A percentile compares a stretch with the other conserved stretches of the same genome.
phyloP scores from a whole-genome alignment of 2,888 invertebrate genomes.

The Drosophila nr. perissopoda region DNA sequence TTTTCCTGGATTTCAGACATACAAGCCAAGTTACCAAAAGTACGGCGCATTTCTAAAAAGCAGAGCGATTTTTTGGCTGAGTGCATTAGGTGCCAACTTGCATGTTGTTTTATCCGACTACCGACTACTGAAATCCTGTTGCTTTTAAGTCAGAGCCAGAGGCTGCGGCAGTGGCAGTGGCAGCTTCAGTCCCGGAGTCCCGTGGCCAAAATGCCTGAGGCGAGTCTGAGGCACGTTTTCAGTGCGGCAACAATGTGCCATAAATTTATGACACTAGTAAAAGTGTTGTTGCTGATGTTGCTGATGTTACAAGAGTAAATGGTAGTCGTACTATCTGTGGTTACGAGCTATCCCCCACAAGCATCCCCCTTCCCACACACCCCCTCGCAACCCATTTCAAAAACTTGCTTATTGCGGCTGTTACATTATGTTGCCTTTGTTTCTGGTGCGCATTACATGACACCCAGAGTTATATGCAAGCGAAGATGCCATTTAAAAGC shows the following conservation, averaged over 20 bases:
- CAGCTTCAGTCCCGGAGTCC: constrained; percentile 7
- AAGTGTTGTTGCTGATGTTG: constrained; percentile 57
- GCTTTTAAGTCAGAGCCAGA: constrained; percentile 2
- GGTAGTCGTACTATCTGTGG: constrained; percentile 64
- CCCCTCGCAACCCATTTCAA: not conserved
- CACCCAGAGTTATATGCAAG: constrained; percentile 74
- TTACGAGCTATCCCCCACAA: constrained; percentile 17
- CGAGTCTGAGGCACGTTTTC: constrained; percentile 28
- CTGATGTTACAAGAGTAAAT: constrained; percentile 57
- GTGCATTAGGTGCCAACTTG: constrained; percentile 72
- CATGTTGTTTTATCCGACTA: constrained; percentile 59
- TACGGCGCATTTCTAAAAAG: not conserved
- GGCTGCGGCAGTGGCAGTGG: not conserved
- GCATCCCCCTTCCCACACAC: not conserved
- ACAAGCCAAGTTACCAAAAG: not conserved
- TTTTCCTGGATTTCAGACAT: not conserved
- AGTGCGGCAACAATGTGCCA: constrained; percentile 69
- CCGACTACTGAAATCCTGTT: constrained; percentile 59
- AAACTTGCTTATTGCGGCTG: constrained; percentile 42
- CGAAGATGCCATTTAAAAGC: constrained; percentile 80
- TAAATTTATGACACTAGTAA: constrained; percentile 81
- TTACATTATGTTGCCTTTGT: constrained; percentile 79
- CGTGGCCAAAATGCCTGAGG: constrained; percentile 28
- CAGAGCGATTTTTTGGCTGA: not conserved
- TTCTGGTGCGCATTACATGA: constrained; percentile 78